Conservation (phyloP, 1,140 invertebrate species). For the Calliphora vicina region DNA sequence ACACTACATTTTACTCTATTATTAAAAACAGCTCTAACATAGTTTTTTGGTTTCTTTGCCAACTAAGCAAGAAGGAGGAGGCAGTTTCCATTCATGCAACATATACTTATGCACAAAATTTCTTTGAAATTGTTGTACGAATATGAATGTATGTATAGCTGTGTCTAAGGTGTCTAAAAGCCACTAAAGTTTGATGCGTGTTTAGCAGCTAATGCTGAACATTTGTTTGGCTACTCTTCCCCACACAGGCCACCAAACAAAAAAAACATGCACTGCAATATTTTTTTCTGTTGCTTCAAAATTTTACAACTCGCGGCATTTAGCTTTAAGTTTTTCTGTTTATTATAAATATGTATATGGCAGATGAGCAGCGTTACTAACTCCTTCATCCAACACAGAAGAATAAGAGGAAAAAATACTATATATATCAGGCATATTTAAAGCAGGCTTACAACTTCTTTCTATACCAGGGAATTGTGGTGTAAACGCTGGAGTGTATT, state of each 20-base stretch:
- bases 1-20: neutral
- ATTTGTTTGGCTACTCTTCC: neutral
- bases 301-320: neutral
- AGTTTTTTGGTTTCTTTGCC: neutral
- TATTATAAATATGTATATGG: neutral
- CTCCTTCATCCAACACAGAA: neutral
- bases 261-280: neutral
- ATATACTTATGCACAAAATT: neutral
- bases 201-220: neutral
- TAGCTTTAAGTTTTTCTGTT: neutral
- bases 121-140: neutral
- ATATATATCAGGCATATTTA: neutral
- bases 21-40: neutral
- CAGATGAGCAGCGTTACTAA: neutral
- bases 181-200: conserved; percentile 8
- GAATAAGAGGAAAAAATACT: neutral
- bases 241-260: too few species aligned
- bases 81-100: neutral
- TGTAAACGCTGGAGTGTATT: too few species aligned
- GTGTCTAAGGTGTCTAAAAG: neutral
- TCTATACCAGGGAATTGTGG: too few species aligned
- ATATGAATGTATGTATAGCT: neutral
- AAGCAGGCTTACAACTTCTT: neutral
- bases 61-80: neutral
- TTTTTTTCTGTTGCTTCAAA: neutral